A percentile compares a stretch with the other conserved stretches of the same genome.
These are phyloP conservation scores for Euwallacea similis DNA, from an alignment of 1,140 invertebrate genomes.

Conservation along the genomic window DNA sequence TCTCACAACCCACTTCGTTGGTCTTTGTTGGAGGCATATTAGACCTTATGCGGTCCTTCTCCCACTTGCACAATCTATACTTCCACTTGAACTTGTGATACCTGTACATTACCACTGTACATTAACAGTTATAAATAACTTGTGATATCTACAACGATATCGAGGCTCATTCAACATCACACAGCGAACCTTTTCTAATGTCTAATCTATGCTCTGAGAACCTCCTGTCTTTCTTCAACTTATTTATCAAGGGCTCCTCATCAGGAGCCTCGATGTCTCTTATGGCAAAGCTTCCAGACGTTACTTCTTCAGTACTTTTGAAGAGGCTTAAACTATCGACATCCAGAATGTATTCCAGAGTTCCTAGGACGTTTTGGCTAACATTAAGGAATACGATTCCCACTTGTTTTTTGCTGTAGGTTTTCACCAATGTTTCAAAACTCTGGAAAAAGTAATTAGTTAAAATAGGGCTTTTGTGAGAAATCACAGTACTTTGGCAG, in stretches of 20 bases:
- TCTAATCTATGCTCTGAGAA: slow-evolving; percentile 17
- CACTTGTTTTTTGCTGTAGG: slow-evolving; percentile 42
- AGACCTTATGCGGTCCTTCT: too few relatives aligned
- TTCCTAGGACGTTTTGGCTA: slow-evolving; percentile 38
- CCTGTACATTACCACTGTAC: too few relatives aligned
- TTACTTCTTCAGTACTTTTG: slow-evolving; percentile 22
- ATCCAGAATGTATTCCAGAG: slow-evolving; percentile 38
- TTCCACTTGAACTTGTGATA: too few relatives aligned
- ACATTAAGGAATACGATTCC: slow-evolving; percentile 45
- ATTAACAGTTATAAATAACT: too few relatives aligned
- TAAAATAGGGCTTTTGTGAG: slow-evolving; percentile 10
- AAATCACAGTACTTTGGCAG: slow-evolving; percentile 47
- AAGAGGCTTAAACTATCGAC: slow-evolving; percentile 40
- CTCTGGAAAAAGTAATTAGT: slow-evolving; percentile 38
- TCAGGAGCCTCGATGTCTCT: slow-evolving; percentile 9
- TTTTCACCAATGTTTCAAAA: slow-evolving; percentile 41
- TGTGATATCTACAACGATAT: too few relatives aligned
- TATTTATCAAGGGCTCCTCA: slow-evolving; percentile 24
- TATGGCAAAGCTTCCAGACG: slow-evolving; percentile 3
- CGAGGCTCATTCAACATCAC: slow-evolving; percentile 21
- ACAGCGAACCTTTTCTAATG: slow-evolving; percentile 27
- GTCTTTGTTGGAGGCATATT: too few relatives aligned
- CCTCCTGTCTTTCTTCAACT: not conserved
- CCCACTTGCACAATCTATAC: too few relatives aligned
- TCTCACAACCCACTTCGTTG: too few relatives aligned